Conservation (phyloP, 2,888 invertebrate species). For the Archips crataeganus region DNA sequence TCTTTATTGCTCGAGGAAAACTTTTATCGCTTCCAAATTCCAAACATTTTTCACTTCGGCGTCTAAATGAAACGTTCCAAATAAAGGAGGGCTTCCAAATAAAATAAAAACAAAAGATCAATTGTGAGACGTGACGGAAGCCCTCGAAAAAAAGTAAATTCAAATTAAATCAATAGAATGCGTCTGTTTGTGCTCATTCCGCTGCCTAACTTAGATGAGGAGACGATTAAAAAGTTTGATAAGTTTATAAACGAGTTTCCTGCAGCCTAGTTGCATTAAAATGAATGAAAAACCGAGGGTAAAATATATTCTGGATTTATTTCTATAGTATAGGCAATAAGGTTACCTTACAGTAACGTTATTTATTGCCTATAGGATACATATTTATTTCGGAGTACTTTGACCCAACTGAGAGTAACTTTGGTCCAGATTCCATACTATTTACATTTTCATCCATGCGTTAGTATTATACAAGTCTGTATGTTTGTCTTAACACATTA, state of each 20-base stretch:
- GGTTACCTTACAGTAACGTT: no score
- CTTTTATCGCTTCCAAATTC: constrained; percentile 23
- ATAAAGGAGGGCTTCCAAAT: constrained; percentile 46
- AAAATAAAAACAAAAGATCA: constrained; percentile 56
- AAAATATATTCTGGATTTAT: not conserved
- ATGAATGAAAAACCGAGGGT: not conserved
- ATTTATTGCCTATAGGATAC: no score
- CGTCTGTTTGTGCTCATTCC: constrained; percentile 33
- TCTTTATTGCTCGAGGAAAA: not conserved
- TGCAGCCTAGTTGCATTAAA: constrained; percentile 20
- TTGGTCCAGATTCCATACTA: no score
- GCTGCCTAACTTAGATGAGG: constrained; percentile 39
- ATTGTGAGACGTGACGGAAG: constrained; percentile 58
- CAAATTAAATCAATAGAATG: constrained; percentile 48
- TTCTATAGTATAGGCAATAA: no score
- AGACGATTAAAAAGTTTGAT: constrained; percentile 41
- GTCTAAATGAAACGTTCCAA: constrained; percentile 39
- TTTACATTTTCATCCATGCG: no score
- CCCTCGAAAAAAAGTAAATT: constrained; percentile 44
- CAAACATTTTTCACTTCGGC: constrained; percentile 37
- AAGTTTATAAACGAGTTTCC: constrained; percentile 32
- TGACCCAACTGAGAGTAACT: no score
- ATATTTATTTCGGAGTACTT: no score
- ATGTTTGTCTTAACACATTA: no score
- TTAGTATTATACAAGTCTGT: no score